A percentile compares a stretch with the other conserved stretches of the same genome.
Evolutionary conservation across 2,888 invertebrate genomes (phyloP).

Genomic region (Himalopsyche kuldschensis): DNA sequence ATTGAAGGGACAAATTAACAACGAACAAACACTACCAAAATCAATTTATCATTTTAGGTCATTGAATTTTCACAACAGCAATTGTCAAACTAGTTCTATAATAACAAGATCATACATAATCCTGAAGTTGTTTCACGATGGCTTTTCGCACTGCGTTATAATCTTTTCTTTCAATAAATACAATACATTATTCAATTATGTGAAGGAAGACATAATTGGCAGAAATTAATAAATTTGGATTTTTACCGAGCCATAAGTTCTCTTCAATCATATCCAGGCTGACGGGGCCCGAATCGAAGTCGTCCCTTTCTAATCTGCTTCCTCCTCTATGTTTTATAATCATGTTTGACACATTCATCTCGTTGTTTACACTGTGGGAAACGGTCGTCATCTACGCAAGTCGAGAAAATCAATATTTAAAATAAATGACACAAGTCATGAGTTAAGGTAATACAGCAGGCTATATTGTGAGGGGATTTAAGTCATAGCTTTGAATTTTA

Average conservation of each 20-base stretch:
- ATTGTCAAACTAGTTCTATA: too few species aligned
- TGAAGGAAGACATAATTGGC: not conserved
- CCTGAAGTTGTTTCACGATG: not conserved
- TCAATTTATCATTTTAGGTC: too few species aligned
- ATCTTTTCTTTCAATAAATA: too few species aligned
- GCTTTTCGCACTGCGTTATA: not conserved
- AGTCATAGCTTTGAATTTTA: not conserved
- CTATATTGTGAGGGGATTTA: not conserved
- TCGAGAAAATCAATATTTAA: not conserved
- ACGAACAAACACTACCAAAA: too few species aligned
- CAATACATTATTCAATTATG: not conserved
- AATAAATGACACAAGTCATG: not conserved
- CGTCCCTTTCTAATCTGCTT: conserved; percentile 47
- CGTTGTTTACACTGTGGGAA: conserved; percentile 11
- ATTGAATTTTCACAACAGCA: too few species aligned
- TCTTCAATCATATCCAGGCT: conserved; percentile 60
- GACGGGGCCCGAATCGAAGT: conserved; percentile 61
- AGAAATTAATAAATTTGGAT: not conserved
- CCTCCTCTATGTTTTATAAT: conserved; percentile 30
- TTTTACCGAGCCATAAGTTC: conserved; percentile 58
- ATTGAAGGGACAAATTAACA: conserved; percentile 19
- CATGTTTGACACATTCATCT: not conserved
- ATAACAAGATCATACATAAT: too few species aligned
- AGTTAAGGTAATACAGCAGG: not conserved
- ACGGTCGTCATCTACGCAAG: conserved; percentile 15